phyloP scores from a whole-genome alignment of 2,797 vertebrate genomes.

The Chrysocyon brachyurus region DNA sequence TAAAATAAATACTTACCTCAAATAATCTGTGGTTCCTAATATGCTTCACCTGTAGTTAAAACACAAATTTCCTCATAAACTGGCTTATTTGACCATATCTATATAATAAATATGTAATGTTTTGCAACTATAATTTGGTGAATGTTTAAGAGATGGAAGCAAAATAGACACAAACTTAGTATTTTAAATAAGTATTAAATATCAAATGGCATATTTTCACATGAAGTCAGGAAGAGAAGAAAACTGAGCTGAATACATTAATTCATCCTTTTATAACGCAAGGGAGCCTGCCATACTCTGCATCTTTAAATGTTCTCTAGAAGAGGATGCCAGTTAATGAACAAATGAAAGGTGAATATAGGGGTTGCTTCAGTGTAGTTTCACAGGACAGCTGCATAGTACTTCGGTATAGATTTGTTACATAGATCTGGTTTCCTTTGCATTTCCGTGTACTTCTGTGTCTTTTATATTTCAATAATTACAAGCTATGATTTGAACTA shows the following conservation, averaged over 20 bases:
- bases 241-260: neutral
- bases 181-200: neutral
- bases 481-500: neutral
- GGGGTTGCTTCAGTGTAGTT: neutral
- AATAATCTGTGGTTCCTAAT: neutral
- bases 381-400: too few species aligned
- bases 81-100: neutral
- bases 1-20: neutral
- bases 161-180: neutral
- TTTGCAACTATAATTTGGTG: neutral
- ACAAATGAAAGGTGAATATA: neutral
- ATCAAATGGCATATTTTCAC: neutral
- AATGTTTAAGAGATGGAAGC: neutral
- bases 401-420: neutral
- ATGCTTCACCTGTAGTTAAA: neutral
- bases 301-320: neutral
- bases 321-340: neutral
- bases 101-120: neutral
- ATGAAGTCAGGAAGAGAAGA: neutral
- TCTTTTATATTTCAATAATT: conserved; percentile 17
- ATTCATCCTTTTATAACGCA: neutral
- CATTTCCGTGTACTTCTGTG: neutral
- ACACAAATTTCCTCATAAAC: neutral
- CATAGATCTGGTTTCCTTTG: neutral
- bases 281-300: neutral